Base-by-base conservation (phyloP, 2,888 invertebrate genomes). In the Strigamia maritima region DNA sequence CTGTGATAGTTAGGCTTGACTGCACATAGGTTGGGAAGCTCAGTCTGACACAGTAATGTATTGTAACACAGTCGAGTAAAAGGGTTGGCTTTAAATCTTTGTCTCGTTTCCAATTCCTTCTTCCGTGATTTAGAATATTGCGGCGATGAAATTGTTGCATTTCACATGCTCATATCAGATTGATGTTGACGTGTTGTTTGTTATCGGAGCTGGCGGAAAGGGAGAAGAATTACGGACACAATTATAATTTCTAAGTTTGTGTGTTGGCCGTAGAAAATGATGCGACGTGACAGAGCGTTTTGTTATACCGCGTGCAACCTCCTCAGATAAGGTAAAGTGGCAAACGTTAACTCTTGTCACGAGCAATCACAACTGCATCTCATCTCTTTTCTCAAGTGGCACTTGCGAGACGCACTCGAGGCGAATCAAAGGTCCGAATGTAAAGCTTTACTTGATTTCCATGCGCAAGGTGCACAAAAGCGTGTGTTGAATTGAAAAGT, bases 331-430 rank as follows among this genome's bases (percentile, higher is more conserved):
- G 54, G 54, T 54, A 19, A 26, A 70, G 28, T 70, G 70, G 70
- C 70, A n/a, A 24, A 70, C 70, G 70, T 70, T 70, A 70, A 70
- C 70, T 70, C 70, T 26, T 70, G 70, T 70, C 70, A 28, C 70
- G 70, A 70, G 70, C 28, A 70, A 70, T 70, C 70, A 28, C 26
- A 70, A 70, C 26, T 28, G 26, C 70, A 26, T 8, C 70, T 70
- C 26, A 70, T 65, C 70, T 70, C 70, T 26, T 70, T 70, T 70
- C 70, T 70, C 70, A 28, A 70, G 70, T 70, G 70, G 26, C n/a
- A 70, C 26, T 70, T 70, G 24, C 24, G 26, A 70, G 28, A 28
- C 70, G 70, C 28, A 70, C 70, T 70, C 70, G 70, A 70, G 70
- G 28, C 70, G 26, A 70, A 70, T 70, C 70, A 70, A 70, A 70